Conservation (phyloP, 2,888 invertebrate genomes). For the Drosophila cyrtoloma region DNA sequence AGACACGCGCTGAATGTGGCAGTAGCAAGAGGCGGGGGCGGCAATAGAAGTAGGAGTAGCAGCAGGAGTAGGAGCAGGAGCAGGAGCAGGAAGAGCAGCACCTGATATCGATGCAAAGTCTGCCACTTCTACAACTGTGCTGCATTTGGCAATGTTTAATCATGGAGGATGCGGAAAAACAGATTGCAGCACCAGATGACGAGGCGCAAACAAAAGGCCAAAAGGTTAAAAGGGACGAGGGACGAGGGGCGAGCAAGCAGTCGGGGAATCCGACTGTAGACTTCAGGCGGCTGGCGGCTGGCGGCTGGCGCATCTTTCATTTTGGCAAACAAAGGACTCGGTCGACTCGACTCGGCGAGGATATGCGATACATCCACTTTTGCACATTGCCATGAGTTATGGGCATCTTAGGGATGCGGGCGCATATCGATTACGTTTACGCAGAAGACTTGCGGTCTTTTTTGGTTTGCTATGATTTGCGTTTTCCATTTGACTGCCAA, state of each 20-base stretch:
- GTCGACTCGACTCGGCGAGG: conserved; percentile 29
- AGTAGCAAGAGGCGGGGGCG: not conserved
- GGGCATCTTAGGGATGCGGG: conserved; percentile 77
- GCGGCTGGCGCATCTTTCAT: conserved; percentile 54
- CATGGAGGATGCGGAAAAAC: conserved; percentile 70
- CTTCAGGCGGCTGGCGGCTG: conserved; percentile 21
- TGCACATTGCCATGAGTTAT: conserved; percentile 83
- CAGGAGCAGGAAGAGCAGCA: conserved; percentile 29
- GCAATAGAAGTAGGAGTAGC: conserved; percentile 5
- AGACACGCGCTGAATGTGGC: conserved; percentile 67
- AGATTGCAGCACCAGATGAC: conserved; percentile 78
- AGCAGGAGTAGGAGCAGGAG: not conserved
- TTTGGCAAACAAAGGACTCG: conserved; percentile 62
- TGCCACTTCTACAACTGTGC: conserved; percentile 19
- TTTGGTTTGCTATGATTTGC: conserved; percentile 61
- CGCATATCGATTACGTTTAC: conserved; percentile 72
- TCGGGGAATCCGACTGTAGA: not conserved
- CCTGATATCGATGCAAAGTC: conserved; percentile 54
- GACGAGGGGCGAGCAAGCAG: conserved; percentile 16
- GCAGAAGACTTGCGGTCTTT: conserved; percentile 32
- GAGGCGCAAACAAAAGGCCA: conserved; percentile 53
- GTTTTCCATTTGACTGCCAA: conserved; percentile 59
- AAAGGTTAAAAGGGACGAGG: conserved; percentile 56
- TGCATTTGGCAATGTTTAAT: conserved; percentile 77
- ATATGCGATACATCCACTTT: conserved; percentile 82